Base-by-base conservation (phyloP, 2,797 vertebrate species). In the Girardinus metallicus region DNA sequence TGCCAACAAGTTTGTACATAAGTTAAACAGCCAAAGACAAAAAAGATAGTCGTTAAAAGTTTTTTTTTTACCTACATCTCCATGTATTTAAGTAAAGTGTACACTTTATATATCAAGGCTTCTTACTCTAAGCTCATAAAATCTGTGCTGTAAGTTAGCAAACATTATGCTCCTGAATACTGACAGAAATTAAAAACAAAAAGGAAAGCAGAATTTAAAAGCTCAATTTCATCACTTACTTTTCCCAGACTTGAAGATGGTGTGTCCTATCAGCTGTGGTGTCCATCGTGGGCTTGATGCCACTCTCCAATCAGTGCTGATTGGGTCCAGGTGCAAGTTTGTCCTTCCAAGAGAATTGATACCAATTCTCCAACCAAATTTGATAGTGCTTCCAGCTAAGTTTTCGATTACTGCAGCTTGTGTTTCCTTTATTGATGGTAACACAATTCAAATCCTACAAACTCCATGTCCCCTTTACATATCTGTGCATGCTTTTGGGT, bases 281-380 rank as follows among this genome's bases (percentile, higher is more conserved):
- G 80, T 72, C 77, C 47, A 81, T 49, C 55, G 86, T 60, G 86
- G 91, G 94, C 93, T 85, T 36, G 79, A 73, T 91, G 92, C 92
- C 93, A 89, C 85, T 79, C 82, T 87, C 92, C 92, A 94, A 94
- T 95, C 94, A 93, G 74, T 85, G 74, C 3, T 92, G 92, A 94
- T 93, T 91, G 92, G 92, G 91, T 93, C 91, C 93, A 94, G 93
- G 91, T 95, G 94, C 91, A 71, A 72, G 91, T 91, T 88, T 92
- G 93, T 93, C 93, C 93, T 94, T 94, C 93, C 92, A 92, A 93
- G 91, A 51, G 90, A 93, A 91, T 91, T 74, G 75, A 91, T 93
- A 92, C 74, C 87, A 90, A 88, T 87, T 86, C 86, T 49, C 71
- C 74, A 53, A 77, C 81, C 80, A 66, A 77, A 87, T 88, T 60